These are phyloP conservation scores for Acanthurus leucopareius DNA, from an alignment of 2,797 vertebrate genomes.

Conservation along the genomic window DNA sequence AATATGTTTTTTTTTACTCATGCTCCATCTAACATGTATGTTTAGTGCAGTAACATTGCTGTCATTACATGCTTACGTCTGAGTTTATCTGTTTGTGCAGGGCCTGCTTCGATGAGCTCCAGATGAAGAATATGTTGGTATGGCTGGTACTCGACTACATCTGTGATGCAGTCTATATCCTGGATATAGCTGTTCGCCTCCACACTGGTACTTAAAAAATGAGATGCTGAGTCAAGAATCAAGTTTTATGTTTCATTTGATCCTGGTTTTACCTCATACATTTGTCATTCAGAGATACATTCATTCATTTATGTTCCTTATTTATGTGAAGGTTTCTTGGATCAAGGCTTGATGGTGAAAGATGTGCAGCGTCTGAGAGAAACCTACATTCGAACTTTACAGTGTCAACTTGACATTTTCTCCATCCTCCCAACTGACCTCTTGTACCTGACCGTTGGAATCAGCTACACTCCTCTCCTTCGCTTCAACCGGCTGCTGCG, in stretches of 20 bases:
- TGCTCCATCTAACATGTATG: too few relatives aligned
- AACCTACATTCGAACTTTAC: conserved; percentile 88
- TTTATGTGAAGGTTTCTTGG: conserved; percentile 89
- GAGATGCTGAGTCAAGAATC: neutral
- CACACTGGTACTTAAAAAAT: conserved; percentile 88
- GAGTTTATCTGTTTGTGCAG: conserved; percentile 73
- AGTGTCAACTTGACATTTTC: conserved; percentile 92
- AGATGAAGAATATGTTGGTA: conserved; percentile 84
- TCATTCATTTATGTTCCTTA: neutral
- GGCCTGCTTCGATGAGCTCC: conserved; percentile 94
- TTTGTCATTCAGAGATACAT: neutral
- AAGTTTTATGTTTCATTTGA: neutral
- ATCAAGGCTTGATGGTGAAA: conserved; percentile 94
- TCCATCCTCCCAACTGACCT: conserved; percentile 94
- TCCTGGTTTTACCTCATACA: neutral
- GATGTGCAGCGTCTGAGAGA: conserved; percentile 88
- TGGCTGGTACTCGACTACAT: conserved; percentile 94
- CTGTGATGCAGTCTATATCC: conserved; percentile 90
- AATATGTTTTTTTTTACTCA: too few relatives aligned
- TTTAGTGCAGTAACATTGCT: too few relatives aligned
- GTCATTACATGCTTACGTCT: neutral
- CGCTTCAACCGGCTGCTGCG: conserved; percentile 95
- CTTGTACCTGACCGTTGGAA: conserved; percentile 86
- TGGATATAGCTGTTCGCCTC: conserved; percentile 90
- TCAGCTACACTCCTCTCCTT: conserved; percentile 89